These are phyloP conservation scores for Yoshiicerus persimilis DNA, from an alignment of 1,140 invertebrate genomes.

Conservation along the genomic window DNA sequence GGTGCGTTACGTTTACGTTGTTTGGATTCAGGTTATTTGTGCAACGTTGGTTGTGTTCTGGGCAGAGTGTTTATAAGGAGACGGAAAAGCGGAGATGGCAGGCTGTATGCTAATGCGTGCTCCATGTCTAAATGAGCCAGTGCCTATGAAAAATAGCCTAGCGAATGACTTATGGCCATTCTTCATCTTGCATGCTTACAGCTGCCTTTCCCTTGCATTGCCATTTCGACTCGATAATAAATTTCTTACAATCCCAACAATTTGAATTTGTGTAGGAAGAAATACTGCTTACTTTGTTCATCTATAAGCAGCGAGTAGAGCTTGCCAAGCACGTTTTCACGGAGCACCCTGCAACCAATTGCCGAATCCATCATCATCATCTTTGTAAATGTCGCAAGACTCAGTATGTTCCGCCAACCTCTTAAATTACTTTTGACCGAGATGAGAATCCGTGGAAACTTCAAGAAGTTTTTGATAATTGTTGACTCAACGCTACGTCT, in stretches of 20 bases:
- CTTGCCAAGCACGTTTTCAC: not conserved
- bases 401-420: not conserved
- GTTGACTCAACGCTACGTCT: not conserved
- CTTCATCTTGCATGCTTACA: constrained; percentile 26
- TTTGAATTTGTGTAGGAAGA: constrained; percentile 22
- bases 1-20: not conserved
- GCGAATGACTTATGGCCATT: constrained; percentile 32
- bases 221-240: constrained; percentile 24
- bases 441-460: not conserved
- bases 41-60: not conserved
- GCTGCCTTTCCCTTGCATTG: constrained; percentile 15
- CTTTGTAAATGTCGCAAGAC: not conserved
- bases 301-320: constrained; percentile 8
- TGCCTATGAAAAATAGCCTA: constrained; percentile 26
- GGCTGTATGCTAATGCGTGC: constrained; percentile 27
- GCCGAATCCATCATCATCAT: constrained; percentile 35
- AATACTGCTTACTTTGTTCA: constrained; percentile 12
- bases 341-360: constrained; percentile 10
- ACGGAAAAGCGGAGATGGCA: not conserved
- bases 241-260: not conserved
- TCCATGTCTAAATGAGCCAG: constrained; percentile 29
- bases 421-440: constrained; percentile 7
- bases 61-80: not conserved
- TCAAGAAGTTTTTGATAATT: not conserved
- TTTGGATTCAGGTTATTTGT: not conserved